Base-by-base conservation (phyloP, 2,113 vertebrate genomes). In the Aythya baeri region DNA sequence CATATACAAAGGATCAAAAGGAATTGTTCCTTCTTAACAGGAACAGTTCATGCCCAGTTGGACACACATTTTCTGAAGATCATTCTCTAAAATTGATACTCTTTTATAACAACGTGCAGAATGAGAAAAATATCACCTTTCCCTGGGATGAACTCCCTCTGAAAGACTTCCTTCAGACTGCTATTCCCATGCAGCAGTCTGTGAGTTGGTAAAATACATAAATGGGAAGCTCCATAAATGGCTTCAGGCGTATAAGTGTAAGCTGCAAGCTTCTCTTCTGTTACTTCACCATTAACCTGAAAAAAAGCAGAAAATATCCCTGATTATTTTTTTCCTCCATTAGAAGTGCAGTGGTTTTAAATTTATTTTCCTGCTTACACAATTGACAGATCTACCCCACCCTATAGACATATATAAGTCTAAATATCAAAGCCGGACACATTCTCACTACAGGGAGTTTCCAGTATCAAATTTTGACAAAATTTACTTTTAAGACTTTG, bases 241-340 rank as follows among this genome's bases (percentile, higher is more conserved):
- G 97, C 98, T 97, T 99, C 99, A 9, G 99, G 99, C 4, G 98
- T 98, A 84, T 96, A 98, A n/a, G 98, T 97, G 97, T 99, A 99
- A 57, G 99, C 99, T 3, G 98, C 94, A 90, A 99, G 87, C 67
- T 94, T 98, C 88, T 99, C 99, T 89, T 98, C 98, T 2, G 98
- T 98, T 93, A 98, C 97, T 76, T 97, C 93, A 29, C 98, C 99
- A 38, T 98, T 97, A 74, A 99, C 96, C 99, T 99, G 97, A 89
- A 49, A 94, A 89, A 94, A 16, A 85, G 20, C 6, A 71, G 52
- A 80, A 81, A 59, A 66, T 11, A 82, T 83, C 71, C 12, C n/a
- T 15, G 5, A 43, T 61, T 9, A 13, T 31, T 67, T 36, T 70
- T 72, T 38, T 38, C 52, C 65, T 46, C 46, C 32, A 65, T 9